These are phyloP conservation scores for Oenanthe melanoleuca DNA, from an alignment of 2,113 vertebrate genomes.

Conservation along the genomic window DNA sequence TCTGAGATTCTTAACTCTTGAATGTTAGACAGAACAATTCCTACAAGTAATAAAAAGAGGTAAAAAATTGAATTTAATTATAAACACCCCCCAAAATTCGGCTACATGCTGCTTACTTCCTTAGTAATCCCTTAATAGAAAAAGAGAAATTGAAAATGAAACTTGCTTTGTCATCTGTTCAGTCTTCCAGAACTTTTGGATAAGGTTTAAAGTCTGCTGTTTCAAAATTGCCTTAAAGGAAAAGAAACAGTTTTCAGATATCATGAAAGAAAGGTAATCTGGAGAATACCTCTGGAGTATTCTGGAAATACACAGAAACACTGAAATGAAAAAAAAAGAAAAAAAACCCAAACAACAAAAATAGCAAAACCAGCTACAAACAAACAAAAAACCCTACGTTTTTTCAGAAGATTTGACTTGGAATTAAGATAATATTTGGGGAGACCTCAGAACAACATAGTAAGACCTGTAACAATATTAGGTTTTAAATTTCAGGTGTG, in stretches of 20 bases:
- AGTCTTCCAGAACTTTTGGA: background rate
- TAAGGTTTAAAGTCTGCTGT: background rate
- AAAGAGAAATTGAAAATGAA: background rate
- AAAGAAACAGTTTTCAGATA: constrained; percentile 1
- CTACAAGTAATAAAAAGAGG: background rate
- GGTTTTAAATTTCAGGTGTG: background rate
- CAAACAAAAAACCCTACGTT: background rate
- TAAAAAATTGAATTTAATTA: background rate
- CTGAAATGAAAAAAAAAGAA: background rate
- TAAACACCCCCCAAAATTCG: background rate
- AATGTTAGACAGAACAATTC: background rate
- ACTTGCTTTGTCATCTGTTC: background rate
- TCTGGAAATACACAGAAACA: background rate
- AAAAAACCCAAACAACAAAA: background rate
- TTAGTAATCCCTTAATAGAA: background rate
- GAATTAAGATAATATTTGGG: background rate
- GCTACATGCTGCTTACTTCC: background rate
- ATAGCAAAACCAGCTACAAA: background rate
- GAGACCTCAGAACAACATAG: background rate
- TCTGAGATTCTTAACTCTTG: background rate
- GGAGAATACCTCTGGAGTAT: background rate
- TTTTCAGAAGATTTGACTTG: background rate
- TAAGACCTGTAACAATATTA: background rate
- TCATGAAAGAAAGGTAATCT: background rate
- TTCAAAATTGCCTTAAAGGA: background rate